Evolutionary conservation across 2,888 invertebrate species (phyloP), one percentile per base, ranked within the genome.

Genomic region (Ptychoptera contaminata): DNA sequence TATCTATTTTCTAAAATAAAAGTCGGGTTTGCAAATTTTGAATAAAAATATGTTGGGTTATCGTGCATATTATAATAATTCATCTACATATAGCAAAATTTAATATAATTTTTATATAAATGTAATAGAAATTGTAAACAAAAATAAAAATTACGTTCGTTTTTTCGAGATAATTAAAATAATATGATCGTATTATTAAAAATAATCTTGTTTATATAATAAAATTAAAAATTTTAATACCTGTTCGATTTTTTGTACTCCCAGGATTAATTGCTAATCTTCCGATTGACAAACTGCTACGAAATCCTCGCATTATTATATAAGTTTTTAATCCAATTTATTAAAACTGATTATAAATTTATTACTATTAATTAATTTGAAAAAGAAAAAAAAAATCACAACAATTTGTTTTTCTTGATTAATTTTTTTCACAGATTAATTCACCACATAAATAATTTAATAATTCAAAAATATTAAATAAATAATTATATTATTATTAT

Each of bases 211-310:
- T 23, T 3, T 23, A 23, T 23, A 23, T 23, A 23, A 5, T 23
- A 23, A 23, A 23, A 23, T 23, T 5, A 23, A 5, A 5, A 23
- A 23, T 5, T 23, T 3, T 23, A 23, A 23, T 43, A 47, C 45
- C 42, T 43, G 45, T 45, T 37, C 47, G 32, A 30, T 41, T 43
- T 12, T 47, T 45, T n/a, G 43, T 16, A n/a, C 41, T 45, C 31
- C 40, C 43, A 32, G 47, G 37, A 41, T 37, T 29, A 30, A 40
- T 44, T 32, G 45, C 45, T n/a, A 45, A 39, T 15, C 45, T 40
- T 35, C 47, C 47, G 16, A 47, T 47, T 8, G 43, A 38, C 37
- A 47, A 23, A 43, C 47, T 47, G 39, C 43, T 47, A 35, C 45
- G 43, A 14, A 47, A 43, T 40, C 47, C 38, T 42, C 45, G 38